These are phyloP conservation scores for Oxygymnocypris stewartii DNA, from an alignment of 2,113 vertebrate species.

Conservation along the genomic window DNA sequence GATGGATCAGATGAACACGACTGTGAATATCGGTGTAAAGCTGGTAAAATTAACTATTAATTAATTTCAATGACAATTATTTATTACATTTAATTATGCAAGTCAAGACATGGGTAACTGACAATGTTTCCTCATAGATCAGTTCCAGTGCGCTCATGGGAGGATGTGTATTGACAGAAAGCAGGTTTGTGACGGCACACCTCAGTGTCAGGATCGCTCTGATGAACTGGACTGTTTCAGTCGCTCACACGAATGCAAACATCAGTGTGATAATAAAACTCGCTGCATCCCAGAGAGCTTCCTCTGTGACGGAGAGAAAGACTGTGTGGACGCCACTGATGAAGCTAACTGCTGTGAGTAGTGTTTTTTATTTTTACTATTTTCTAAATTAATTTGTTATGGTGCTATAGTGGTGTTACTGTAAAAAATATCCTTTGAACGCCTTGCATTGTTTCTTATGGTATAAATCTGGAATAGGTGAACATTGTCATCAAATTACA, in stretches of 20 bases:
- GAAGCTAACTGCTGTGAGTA: slow-evolving; percentile 76
- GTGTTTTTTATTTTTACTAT: not conserved
- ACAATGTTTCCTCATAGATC: slow-evolving; percentile 28
- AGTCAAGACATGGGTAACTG: not conserved
- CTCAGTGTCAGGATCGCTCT: slow-evolving; percentile 80
- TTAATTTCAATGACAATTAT: no score
- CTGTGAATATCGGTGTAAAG: slow-evolving; percentile 59
- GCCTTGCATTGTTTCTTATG: no score
- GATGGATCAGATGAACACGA: slow-evolving; percentile 80
- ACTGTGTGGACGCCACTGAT: slow-evolving; percentile 78
- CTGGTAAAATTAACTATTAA: no score
- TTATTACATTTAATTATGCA: no score
- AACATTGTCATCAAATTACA: no score
- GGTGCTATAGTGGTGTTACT: no score
- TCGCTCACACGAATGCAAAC: slow-evolving; percentile 67
- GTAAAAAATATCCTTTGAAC: no score
- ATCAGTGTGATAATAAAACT: slow-evolving; percentile 74
- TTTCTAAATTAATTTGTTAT: no score
- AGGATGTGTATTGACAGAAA: slow-evolving; percentile 58
- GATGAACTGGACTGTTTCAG: slow-evolving; percentile 76
- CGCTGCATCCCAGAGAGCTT: slow-evolving; percentile 76
- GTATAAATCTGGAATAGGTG: no score
- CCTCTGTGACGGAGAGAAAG: slow-evolving; percentile 74
- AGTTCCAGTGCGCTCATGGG: slow-evolving; percentile 70
- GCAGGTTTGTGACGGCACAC: slow-evolving; percentile 78